These are phyloP conservation scores for Plutomurus gul DNA, from an alignment of 1,140 invertebrate species.

Conservation along the genomic window DNA sequence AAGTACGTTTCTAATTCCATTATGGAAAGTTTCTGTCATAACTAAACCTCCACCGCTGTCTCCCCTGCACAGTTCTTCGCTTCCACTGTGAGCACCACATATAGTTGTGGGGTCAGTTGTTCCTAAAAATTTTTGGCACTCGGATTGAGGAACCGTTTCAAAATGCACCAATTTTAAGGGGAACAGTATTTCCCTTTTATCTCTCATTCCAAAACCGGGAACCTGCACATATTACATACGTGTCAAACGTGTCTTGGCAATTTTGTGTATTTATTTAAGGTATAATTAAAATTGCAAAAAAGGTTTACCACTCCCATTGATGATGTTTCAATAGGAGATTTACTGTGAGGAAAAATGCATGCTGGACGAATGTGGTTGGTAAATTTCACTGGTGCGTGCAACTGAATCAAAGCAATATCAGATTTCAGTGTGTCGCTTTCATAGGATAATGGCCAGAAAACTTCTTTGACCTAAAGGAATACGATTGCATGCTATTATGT, in stretches of 20 bases:
- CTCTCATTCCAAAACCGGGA: conserved; percentile 27
- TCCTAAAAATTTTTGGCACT: neutral
- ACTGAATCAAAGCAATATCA: conserved; percentile 60
- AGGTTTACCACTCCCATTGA: neutral
- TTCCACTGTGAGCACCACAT: neutral
- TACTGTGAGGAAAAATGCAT: conserved; percentile 52
- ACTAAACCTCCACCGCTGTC: conserved; percentile 12
- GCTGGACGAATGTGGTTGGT: conserved; percentile 58
- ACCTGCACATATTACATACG: no score
- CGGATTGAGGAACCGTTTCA: neutral
- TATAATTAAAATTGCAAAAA: no score
- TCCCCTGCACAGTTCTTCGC: neutral
- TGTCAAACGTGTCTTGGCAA: no score
- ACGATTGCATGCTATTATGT: neutral
- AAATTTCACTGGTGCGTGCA: conserved; percentile 57
- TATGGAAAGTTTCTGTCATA: neutral
- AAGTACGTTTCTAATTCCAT: neutral
- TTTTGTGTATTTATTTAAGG: no score
- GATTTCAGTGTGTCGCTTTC: neutral
- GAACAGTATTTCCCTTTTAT: neutral
- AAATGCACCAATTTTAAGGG: conserved; percentile 12
- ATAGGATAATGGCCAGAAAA: neutral
- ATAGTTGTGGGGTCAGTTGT: neutral
- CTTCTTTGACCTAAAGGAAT: neutral
- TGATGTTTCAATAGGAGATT: neutral